A percentile compares a stretch with the other conserved stretches of the same genome.
These are phyloP conservation scores for Drosophila equinoxialis DNA, from an alignment of 1,140 invertebrate species.

Conservation along the genomic window DNA sequence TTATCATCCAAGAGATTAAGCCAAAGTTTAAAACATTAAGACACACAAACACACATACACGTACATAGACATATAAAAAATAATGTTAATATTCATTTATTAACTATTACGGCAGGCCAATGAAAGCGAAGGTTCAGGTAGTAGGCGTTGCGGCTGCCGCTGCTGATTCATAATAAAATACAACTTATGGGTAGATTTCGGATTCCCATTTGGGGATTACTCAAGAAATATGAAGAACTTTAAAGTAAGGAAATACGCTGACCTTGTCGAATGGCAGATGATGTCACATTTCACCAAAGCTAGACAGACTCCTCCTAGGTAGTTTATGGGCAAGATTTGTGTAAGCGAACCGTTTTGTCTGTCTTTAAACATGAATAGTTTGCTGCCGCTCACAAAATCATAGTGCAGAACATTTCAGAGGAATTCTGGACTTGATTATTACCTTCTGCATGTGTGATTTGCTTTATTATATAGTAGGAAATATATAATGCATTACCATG, in stretches of 20 bases:
- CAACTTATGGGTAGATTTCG: constrained; percentile 15
- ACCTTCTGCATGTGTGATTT: background rate
- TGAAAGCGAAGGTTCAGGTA: constrained; percentile 44
- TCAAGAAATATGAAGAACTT: background rate
- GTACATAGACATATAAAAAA: constrained; percentile 1
- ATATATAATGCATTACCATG: too few species aligned
- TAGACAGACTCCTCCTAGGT: constrained; percentile 1
- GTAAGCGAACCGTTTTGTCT: background rate
- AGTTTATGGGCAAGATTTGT: background rate
- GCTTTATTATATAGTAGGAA: too few species aligned
- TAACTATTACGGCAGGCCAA: constrained; percentile 49
- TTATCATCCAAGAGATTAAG: constrained; percentile 56
- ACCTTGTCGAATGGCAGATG: constrained; percentile 50
- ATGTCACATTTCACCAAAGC: background rate
- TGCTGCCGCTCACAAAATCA: background rate
- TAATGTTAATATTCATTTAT: constrained; percentile 17
- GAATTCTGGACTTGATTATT: background rate
- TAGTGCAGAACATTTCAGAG: background rate
- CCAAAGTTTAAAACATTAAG: constrained; percentile 29
- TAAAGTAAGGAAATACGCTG: constrained; percentile 33
- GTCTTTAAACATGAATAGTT: background rate
- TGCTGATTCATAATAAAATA: constrained; percentile 53
- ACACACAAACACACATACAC: constrained; percentile 27
- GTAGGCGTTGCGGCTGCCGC: constrained; percentile 30
- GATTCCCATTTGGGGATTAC: constrained; percentile 29